Base-by-base conservation (phyloP, 2,797 vertebrate species). In the Thripadectes ignobilis region DNA sequence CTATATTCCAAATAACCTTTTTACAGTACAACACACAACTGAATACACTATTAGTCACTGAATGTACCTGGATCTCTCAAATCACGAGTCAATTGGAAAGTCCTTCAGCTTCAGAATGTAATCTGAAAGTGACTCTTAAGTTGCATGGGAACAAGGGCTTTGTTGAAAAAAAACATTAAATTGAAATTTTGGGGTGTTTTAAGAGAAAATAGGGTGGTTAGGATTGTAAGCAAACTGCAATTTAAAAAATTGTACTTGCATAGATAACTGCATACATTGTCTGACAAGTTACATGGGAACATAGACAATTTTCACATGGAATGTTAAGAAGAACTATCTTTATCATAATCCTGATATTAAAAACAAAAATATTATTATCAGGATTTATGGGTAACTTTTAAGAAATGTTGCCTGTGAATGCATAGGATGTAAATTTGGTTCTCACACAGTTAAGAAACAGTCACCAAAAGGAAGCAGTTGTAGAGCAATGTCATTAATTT, bases 381-480 rank as follows among this genome's bases (percentile, higher is more conserved):
- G 8, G 51, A 74, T 49, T 91, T 71, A 29, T 34, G 5, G 11
- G 1, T 29, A 88, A 55, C 15, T 58, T 75, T 21, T 26, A 61
- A 49, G 48, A 85, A 71, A 63, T 2, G 3, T 36, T 77, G 3
- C 14, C 34, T 77, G 43, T 49, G 72, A 63, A 68, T 22, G 11
- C 16, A 59, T 2, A n/a, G 10, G 29, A 2, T 5, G 43, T 51
- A 32, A 83, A 88, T 21, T 29, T 16, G 19, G 1, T 36, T 34
- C 2, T 68, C 27, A 43, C 1, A 0, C 7, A 48, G 8, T 0
- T 46, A 6, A 51, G 32, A 3, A 89, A 21, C 1, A 10, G 17
- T 54, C 43, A 66, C 14, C 30, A 18, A 87, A 82, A 5, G 7
- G 23, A 30, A 87, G 20, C 1, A 1, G 0, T 45, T 67, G 17